Conservation (phyloP, 2,888 invertebrate genomes). For the Liopterus haemorrhoidalis region DNA sequence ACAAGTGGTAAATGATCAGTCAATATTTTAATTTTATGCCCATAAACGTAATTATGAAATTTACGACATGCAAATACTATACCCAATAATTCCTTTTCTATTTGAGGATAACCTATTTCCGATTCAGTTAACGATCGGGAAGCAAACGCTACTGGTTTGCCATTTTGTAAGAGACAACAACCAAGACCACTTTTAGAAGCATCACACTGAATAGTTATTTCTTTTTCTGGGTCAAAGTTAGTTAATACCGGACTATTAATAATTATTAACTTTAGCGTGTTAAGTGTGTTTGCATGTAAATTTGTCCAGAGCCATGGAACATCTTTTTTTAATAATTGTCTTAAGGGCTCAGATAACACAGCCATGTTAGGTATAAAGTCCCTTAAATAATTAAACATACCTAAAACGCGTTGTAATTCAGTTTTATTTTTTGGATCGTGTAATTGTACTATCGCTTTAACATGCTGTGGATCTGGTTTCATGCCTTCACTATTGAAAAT, state of each 20-base stretch:
- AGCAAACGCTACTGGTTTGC: conserved; percentile 23
- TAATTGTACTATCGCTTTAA: conserved; percentile 24
- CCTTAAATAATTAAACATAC: conserved; percentile 28
- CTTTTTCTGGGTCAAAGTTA: conserved; percentile 23
- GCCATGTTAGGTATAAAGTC: conserved; percentile 29
- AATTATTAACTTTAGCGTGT: conserved; percentile 22
- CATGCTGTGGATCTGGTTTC: conserved; percentile 21
- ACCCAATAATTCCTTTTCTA: conserved; percentile 38
- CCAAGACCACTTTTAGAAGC: conserved; percentile 26
- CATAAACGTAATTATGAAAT: conserved; percentile 39
- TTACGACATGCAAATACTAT: conserved; percentile 36
- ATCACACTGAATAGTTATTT: conserved; percentile 26
- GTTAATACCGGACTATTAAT: conserved; percentile 21
- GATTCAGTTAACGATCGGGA: conserved; percentile 26
- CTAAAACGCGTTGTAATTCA: conserved; percentile 24
- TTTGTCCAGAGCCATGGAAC: conserved; percentile 20
- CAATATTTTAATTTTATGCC: conserved; percentile 31
- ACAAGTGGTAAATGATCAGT: conserved; percentile 37
- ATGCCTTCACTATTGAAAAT: conserved; percentile 22
- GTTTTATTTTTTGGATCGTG: conserved; percentile 25
- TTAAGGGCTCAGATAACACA: conserved; percentile 24
- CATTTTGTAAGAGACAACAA: conserved; percentile 26
- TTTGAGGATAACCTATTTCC: conserved; percentile 34
- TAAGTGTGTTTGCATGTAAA: conserved; percentile 17
- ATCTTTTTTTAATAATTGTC: conserved; percentile 27